Conservation (phyloP, 2,888 invertebrate species). For the Drosophila quinaria region DNA sequence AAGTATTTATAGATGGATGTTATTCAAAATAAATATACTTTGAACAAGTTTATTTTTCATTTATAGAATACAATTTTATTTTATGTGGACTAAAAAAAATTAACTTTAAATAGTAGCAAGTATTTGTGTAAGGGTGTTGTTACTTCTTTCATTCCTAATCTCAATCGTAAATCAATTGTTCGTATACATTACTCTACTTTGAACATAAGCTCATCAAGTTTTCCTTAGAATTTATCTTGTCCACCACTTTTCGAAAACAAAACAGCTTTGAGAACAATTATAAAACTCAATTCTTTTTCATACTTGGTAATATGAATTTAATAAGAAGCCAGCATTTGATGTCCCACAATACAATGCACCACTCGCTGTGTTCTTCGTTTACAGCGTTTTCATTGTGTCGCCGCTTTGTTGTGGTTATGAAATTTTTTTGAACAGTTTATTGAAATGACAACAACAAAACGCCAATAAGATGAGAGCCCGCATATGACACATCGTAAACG, state of each 20-base stretch:
- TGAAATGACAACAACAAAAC: constrained; percentile 29
- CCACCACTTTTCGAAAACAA: background rate
- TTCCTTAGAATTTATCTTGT: no score
- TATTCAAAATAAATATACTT: no score
- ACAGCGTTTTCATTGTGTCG: constrained; percentile 58
- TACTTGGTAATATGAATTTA: constrained; percentile 51
- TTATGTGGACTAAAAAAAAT: no score
- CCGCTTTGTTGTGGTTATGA: constrained; percentile 48
- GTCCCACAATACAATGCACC: background rate
- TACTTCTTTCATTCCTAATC: no score
- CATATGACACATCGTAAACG: constrained; percentile 76
- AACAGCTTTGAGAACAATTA: background rate
- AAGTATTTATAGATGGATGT: no score
- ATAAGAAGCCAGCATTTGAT: constrained; percentile 60
- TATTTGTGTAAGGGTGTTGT: no score
- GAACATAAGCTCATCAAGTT: background rate
- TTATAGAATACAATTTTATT: no score
- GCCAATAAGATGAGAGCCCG: constrained; percentile 51
- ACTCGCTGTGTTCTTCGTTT: constrained; percentile 21
- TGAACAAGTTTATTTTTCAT: no score
- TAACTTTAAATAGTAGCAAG: no score
- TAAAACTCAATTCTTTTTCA: no score
- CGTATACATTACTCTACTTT: no score
- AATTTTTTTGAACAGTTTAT: constrained; percentile 38
- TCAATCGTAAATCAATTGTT: no score